Conservation (phyloP, 2,113 vertebrate species). For the Coreoperca whiteheadi region DNA sequence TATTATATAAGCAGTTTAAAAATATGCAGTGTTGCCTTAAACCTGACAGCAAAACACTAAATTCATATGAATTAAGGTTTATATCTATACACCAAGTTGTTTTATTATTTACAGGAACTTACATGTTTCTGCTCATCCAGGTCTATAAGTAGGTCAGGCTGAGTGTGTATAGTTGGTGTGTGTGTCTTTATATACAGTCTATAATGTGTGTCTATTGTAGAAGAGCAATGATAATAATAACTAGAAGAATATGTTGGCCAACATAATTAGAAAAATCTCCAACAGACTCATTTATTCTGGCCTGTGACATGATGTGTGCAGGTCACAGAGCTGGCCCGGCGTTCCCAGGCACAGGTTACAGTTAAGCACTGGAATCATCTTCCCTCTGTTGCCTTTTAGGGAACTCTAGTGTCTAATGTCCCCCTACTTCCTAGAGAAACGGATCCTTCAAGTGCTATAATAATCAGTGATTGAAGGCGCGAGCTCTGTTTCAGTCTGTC, state of each 20-base stretch:
- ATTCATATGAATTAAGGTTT: background rate
- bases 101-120: slow-evolving; percentile 71
- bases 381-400: slow-evolving; percentile 5
- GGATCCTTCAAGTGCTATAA: slow-evolving; percentile 37
- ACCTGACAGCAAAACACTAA: background rate
- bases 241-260: background rate
- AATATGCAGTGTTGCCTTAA: background rate
- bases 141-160: slow-evolving; percentile 58
- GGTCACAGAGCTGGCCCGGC: background rate
- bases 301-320: background rate
- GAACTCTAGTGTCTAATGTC: slow-evolving; percentile 1
- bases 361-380: slow-evolving; percentile 13
- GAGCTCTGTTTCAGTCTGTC: slow-evolving; percentile 27
- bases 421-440: slow-evolving; percentile 22
- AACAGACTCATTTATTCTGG: background rate
- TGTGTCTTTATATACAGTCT: slow-evolving; percentile 11
- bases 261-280: background rate
- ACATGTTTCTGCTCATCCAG: slow-evolving; percentile 46
- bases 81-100: background rate
- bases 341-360: background rate
- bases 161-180: slow-evolving; percentile 2
- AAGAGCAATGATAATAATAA: background rate
- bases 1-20: background rate
- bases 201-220: background rate
- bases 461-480: slow-evolving; percentile 23